Evolutionary conservation across 2,797 vertebrate species (phyloP).

Genomic region (Acomys russatus): DNA sequence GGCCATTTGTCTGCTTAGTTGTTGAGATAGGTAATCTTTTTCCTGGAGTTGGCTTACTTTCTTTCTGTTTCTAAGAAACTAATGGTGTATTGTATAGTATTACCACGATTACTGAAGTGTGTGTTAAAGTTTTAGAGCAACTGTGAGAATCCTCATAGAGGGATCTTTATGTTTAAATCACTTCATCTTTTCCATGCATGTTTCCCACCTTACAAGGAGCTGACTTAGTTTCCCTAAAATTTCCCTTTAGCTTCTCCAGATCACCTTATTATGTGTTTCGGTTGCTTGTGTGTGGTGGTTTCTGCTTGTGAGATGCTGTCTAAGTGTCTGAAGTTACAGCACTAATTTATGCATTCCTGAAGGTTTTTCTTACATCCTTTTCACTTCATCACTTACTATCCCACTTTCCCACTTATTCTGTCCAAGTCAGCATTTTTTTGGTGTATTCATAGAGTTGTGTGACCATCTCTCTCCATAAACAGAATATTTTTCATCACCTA

Average conservation of each 20-base stretch:
- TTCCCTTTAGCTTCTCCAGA: constrained; percentile 18
- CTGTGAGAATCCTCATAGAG: constrained; percentile 43
- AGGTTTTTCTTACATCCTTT: not conserved
- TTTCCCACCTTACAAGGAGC: not conserved
- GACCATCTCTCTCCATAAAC: not conserved
- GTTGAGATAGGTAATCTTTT: constrained; percentile 52
- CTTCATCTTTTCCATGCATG: not conserved
- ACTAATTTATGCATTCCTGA: not conserved
- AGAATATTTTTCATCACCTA: not conserved
- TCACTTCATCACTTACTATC: not conserved
- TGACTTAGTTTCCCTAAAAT: constrained; percentile 51
- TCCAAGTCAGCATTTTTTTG: not conserved
- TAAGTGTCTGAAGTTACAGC: constrained; percentile 11
- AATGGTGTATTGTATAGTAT: not conserved
- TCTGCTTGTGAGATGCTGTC: not conserved
- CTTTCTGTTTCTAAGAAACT: constrained; percentile 31
- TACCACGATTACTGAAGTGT: not conserved
- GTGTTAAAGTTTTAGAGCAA: constrained; percentile 17
- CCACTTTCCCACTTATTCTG: not conserved
- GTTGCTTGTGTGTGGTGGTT: constrained; percentile 5
- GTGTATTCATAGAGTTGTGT: not conserved
- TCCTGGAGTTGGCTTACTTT: constrained; percentile 34
- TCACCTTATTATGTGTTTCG: constrained; percentile 15
- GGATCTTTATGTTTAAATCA: not conserved
- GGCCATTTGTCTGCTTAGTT: not conserved